Evolutionary conservation across 2,888 invertebrate genomes (phyloP).

Genomic region (Lampropteryx suffumata): DNA sequence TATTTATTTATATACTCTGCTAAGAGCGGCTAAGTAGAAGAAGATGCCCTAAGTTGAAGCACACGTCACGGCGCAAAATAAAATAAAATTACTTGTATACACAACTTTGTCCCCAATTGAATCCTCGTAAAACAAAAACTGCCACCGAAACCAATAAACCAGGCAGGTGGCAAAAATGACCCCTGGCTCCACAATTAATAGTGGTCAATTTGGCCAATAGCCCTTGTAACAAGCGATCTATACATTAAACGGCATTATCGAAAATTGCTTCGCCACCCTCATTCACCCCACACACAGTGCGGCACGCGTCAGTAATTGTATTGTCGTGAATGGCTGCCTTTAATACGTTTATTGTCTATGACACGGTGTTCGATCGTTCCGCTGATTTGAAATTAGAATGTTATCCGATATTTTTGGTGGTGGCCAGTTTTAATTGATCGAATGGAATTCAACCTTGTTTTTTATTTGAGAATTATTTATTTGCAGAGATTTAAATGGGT

Average conservation of each 20-base stretch:
- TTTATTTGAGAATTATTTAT: too few species aligned
- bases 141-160: conserved; percentile 31
- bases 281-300: conserved; percentile 36
- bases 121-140: conserved; percentile 21
- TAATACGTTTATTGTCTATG: conserved; percentile 70
- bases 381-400: conserved; percentile 52
- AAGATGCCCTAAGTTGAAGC: too few species aligned
- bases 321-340: conserved; percentile 57
- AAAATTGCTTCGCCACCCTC: conserved; percentile 57
- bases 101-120: not conserved
- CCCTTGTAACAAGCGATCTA: conserved; percentile 54
- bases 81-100: too few species aligned
- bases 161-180: conserved; percentile 36
- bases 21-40: too few species aligned
- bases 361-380: conserved; percentile 37
- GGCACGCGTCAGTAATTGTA: conserved; percentile 72
- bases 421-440: not conserved
- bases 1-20: too few species aligned
- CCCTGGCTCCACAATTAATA: conserved; percentile 63
- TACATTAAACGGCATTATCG: conserved; percentile 75
- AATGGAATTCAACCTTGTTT: too few species aligned
- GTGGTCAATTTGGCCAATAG: conserved; percentile 68
- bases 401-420: conserved; percentile 5
- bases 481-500: too few species aligned
- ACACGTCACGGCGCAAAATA: too few species aligned